A percentile compares a stretch with the other conserved stretches of the same genome.
Evolutionary conservation across 2,888 invertebrate species (phyloP).

Genomic region (Marasmarcha lunaedactyla): DNA sequence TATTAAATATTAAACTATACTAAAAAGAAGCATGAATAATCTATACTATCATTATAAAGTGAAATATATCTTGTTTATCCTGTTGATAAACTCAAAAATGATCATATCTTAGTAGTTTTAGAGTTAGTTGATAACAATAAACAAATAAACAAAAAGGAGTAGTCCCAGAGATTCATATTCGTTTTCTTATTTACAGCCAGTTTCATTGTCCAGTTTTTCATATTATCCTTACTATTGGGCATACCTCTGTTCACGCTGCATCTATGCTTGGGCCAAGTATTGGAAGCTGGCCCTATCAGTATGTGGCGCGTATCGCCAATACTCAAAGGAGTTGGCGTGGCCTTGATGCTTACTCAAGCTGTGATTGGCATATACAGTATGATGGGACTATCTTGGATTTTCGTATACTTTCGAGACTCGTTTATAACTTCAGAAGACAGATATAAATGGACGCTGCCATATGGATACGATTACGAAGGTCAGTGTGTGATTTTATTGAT

Average conservation of each 20-base stretch:
- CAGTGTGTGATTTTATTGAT: conserved; percentile 21
- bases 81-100: too few species aligned
- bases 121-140: too few species aligned
- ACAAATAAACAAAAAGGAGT: too few species aligned
- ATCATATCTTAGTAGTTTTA: too few species aligned
- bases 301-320: conserved; percentile 96
- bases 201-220: conserved; percentile 89
- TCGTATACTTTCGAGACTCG: conserved; percentile 88
- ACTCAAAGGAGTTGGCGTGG: conserved; percentile 90
- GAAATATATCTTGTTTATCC: too few species aligned
- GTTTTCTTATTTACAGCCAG: conserved; percentile 73
- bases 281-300: conserved; percentile 87
- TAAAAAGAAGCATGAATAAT: too few species aligned
- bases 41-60: too few species aligned
- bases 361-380: conserved; percentile 89
- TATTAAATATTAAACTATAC: too few species aligned
- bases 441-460: conserved; percentile 86
- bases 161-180: too few species aligned
- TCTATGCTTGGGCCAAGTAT: conserved; percentile 86
- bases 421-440: conserved; percentile 83
- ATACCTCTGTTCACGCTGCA: conserved; percentile 88
- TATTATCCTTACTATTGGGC: conserved; percentile 84
- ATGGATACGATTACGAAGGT: conserved; percentile 76
- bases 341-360: conserved; percentile 82
- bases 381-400: conserved; percentile 91